Evolutionary conservation across 1,140 invertebrate species (phyloP).

Genomic region (Pseudomyrmex sp.): DNA sequence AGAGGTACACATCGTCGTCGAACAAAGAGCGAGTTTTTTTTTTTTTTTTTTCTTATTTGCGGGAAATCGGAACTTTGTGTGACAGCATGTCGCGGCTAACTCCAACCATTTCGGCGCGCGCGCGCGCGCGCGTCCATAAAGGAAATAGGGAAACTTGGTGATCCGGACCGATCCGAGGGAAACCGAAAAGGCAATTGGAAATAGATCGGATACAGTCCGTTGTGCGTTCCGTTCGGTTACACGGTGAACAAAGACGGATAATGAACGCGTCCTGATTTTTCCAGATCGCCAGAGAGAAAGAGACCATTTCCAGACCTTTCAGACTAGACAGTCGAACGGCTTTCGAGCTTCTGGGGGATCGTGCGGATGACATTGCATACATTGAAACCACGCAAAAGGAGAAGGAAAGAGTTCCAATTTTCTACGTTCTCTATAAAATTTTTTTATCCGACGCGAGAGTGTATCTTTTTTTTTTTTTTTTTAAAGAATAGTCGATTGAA

Average conservation of each 20-base stretch:
- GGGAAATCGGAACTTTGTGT: not conserved
- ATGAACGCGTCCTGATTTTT: slow-evolving; percentile 16
- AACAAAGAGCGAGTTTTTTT: slow-evolving; percentile 14
- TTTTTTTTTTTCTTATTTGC: slow-evolving; percentile 1
- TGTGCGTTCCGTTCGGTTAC: not conserved
- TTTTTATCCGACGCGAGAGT: not conserved
- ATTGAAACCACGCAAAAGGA: not conserved
- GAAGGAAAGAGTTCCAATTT: not conserved
- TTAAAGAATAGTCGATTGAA: not conserved
- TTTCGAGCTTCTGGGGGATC: not conserved
- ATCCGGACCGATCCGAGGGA: not conserved
- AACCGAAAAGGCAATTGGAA: not conserved
- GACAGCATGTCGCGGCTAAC: not conserved
- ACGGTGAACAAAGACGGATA: not conserved
- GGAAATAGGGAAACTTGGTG: slow-evolving; percentile 4
- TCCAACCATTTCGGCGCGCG: not conserved
- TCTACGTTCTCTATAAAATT: not conserved
- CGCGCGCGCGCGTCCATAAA: not conserved
- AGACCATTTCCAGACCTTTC: not conserved
- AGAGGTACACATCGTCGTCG: not conserved
- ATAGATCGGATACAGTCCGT: not conserved
- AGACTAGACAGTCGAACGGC: not conserved
- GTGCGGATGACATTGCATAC: not conserved
- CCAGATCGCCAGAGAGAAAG: not conserved
- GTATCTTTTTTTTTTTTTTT: not conserved